A percentile compares a stretch with the other conserved stretches of the same genome.
Evolutionary conservation across 2,113 vertebrate species (phyloP).

Genomic region (Pristiophorus japonicus): DNA sequence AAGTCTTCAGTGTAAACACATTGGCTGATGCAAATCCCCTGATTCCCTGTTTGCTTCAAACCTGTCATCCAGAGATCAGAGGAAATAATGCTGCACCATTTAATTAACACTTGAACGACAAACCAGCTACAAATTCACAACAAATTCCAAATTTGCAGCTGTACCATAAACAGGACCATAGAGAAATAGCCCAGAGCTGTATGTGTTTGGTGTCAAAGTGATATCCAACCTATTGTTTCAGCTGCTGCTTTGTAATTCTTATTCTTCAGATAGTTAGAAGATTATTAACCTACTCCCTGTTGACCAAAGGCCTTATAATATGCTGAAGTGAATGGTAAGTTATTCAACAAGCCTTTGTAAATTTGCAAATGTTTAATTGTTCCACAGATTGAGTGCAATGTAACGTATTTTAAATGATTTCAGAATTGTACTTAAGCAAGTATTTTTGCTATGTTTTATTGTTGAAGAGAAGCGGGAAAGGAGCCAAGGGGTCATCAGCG

Average conservation of each 20-base stretch:
- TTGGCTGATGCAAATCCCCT: neutral
- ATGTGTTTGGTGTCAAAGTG: neutral
- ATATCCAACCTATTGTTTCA: constrained; percentile 7
- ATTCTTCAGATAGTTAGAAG: neutral
- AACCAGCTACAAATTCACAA: constrained; percentile 1
- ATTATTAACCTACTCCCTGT: neutral
- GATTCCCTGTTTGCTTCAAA: constrained; percentile 4
- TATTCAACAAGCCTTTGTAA: neutral
- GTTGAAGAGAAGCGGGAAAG: neutral
- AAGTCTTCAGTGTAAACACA: neutral
- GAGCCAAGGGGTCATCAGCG: neutral
- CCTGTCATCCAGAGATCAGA: neutral
- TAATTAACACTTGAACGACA: constrained; percentile 15
- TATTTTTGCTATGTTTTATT: neutral
- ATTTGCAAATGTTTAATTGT: neutral
- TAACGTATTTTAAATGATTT: neutral
- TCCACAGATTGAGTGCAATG: neutral
- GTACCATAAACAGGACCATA: neutral
- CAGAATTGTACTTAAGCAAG: neutral
- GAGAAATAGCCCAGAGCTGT: neutral
- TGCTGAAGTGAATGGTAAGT: neutral
- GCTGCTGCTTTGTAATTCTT: neutral
- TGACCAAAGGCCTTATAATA: neutral
- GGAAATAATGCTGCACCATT: neutral
- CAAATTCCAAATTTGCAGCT: constrained; percentile 10